Percentiles rank a stretch among this genome's conserved stretches.
phyloP scores from a whole-genome alignment of 2,797 vertebrate species.

The Paguma larvata region DNA sequence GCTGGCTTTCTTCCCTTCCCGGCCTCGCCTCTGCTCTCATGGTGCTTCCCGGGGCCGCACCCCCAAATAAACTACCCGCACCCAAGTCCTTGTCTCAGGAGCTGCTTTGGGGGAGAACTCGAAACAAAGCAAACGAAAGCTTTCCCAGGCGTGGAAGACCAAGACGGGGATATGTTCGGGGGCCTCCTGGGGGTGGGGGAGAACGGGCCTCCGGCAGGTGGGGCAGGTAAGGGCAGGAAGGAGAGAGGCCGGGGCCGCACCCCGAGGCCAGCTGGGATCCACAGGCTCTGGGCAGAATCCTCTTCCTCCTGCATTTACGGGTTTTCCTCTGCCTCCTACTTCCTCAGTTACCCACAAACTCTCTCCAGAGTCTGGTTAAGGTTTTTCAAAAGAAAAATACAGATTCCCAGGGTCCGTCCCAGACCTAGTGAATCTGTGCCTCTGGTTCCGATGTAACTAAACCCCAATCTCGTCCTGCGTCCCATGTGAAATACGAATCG shows the following conservation, averaged over 20 bases:
- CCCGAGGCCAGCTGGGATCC: too few relatives aligned
- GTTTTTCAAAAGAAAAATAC: not conserved
- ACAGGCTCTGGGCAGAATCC: not conserved
- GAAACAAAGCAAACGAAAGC: not conserved
- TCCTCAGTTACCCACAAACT: not conserved
- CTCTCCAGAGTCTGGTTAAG: not conserved
- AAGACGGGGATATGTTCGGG: fast-evolving
- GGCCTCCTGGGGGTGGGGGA: fast-evolving
- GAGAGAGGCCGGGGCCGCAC: not conserved
- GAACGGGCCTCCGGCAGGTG: too few relatives aligned
- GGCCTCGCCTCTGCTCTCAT: not conserved
- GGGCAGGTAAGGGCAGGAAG: not conserved
- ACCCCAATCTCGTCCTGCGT: not conserved
- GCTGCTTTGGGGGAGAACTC: not conserved
- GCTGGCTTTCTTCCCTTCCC: too few relatives aligned
- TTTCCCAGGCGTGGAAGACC: not conserved
- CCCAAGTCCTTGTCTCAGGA: not conserved
- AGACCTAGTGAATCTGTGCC: not conserved
- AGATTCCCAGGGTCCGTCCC: not conserved
- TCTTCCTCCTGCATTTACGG: not conserved
- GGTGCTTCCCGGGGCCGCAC: not conserved
- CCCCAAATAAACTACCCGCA: not conserved
- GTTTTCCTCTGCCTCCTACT: not conserved
- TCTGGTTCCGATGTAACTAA: not conserved
- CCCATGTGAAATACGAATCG: not conserved